phyloP scores from a whole-genome alignment of 2,797 vertebrate species.

The Menidia menidia region DNA sequence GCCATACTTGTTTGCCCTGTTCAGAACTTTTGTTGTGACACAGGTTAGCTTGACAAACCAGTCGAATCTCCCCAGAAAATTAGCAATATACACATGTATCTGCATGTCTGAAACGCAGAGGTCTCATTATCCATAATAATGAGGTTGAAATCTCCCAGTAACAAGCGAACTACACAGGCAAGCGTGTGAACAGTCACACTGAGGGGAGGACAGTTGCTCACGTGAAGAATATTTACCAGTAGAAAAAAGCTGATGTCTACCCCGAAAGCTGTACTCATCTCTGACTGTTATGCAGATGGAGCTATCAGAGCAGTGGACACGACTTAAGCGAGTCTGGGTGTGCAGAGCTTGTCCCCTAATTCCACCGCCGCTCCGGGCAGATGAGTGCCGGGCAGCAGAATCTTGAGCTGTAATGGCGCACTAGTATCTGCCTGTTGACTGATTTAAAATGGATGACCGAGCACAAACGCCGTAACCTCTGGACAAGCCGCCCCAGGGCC shows the following conservation, averaged over 20 bases:
- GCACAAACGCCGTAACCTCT: constrained; percentile 73
- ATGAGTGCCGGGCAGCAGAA: constrained; percentile 42
- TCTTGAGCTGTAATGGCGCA: constrained; percentile 60
- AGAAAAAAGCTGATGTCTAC: not conserved
- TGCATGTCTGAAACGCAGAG: not conserved
- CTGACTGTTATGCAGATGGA: constrained; percentile 18
- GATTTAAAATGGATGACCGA: constrained; percentile 82
- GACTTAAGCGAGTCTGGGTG: constrained; percentile 33
- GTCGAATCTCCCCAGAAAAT: not conserved
- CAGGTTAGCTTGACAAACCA: not conserved
- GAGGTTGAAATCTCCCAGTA: not conserved
- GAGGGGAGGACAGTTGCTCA: too few relatives aligned
- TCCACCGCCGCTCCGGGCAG: constrained; percentile 50
- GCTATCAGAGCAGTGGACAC: constrained; percentile 30
- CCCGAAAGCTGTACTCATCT: constrained; percentile 19
- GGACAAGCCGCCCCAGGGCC: constrained; percentile 57
- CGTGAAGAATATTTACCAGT: constrained; percentile 17
- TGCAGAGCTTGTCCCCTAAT: constrained; percentile 35
- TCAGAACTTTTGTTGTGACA: not conserved
- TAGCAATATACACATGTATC: too few relatives aligned
- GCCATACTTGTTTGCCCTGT: not conserved
- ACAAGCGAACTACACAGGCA: too few relatives aligned
- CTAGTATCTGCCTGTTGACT: constrained; percentile 68
- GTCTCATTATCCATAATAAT: not conserved
- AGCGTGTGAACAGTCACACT: too few relatives aligned